Evolutionary conservation across 1,140 invertebrate species (phyloP), one percentile per base, ranked within the genome.

Genomic region (Drosophila nebulosa): DNA sequence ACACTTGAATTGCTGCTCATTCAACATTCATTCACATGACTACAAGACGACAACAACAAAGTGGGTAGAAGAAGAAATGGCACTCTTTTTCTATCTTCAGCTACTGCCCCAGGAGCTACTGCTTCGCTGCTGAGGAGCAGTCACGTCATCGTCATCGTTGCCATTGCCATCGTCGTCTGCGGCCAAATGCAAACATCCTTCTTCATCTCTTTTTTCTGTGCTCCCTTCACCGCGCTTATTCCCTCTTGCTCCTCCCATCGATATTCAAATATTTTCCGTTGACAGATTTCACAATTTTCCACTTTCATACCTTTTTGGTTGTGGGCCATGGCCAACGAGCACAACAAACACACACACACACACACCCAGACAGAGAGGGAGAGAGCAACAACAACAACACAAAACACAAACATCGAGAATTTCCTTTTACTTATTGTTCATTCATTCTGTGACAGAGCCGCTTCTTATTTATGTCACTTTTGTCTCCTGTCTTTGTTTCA

Each of bases 181-280:
- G 46, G 53, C 18, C 30, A 42, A 64, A 60, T 18, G 27, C 27
- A 59, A 60, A 51, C 64, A 66, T 60, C 64, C 64, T 58, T n/a
- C 21, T 32, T 35, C 18, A 32, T 36, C 16, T 32, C 16, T 21
- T 46, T 7, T 21, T 46, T 2, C 6, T 42, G 14, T n/a, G n/a
- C n/a, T n/a, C 39, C 21, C 39, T 46, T 46, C 39, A 46, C 16
- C 18, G 12, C 36, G 14, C 36, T 39, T n/a, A n/a, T n/a, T n/a
- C n/a, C n/a, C n/a, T n/a, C n/a, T n/a, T n/a, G n/a, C n/a, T n/a
- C n/a, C n/a, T 4, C 57, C 69, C 39, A 51, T 74, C 78, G 78
- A 79, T 79, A 80, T 79, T 80, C 78, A 80, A 80, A 80, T 80
- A 80, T 80, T 79, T 80, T 80, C 62, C 72, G 77, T 79, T 80